Evolutionary conservation across 1,140 invertebrate genomes (phyloP).

Genomic region (Apocrypta bakeri): DNA sequence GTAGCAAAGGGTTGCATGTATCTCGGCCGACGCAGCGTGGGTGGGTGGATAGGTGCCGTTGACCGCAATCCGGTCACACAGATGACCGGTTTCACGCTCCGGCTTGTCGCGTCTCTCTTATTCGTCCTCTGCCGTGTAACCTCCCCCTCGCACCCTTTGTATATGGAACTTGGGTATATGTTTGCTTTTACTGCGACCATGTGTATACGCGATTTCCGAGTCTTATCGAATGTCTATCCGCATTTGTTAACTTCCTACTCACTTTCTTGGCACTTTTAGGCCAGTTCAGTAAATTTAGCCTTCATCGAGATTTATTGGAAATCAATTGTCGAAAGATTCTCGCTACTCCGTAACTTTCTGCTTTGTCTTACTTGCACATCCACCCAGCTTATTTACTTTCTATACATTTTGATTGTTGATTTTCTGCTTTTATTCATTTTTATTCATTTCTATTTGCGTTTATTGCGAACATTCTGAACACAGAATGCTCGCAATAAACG

Average conservation of each 20-base stretch:
- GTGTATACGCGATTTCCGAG: neutral
- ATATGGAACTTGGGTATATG: neutral
- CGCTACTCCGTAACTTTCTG: too few species aligned
- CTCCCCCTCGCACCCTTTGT: neutral
- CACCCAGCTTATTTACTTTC: too few species aligned
- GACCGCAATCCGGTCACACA: constrained; percentile 58
- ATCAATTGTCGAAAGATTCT: too few species aligned
- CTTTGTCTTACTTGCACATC: too few species aligned
- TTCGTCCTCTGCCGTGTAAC: neutral
- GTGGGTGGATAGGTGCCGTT: constrained; percentile 41
- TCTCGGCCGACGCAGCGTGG: neutral
- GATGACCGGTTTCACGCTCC: constrained; percentile 40
- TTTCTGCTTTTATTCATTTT: too few species aligned
- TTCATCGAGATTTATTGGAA: neutral
- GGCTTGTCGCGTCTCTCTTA: too few species aligned
- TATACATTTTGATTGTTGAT: too few species aligned
- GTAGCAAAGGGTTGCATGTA: neutral
- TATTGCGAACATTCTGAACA: too few species aligned
- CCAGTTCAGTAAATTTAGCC: neutral
- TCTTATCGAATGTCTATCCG: neutral
- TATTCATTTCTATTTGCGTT: too few species aligned
- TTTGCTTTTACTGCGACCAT: neutral
- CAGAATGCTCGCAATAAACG: too few species aligned
- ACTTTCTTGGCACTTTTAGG: neutral
- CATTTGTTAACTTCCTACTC: neutral